These are phyloP conservation scores for mouse (Mus musculus) DNA, from an alignment of 2,113 vertebrate species.

Conservation along the genomic window DNA sequence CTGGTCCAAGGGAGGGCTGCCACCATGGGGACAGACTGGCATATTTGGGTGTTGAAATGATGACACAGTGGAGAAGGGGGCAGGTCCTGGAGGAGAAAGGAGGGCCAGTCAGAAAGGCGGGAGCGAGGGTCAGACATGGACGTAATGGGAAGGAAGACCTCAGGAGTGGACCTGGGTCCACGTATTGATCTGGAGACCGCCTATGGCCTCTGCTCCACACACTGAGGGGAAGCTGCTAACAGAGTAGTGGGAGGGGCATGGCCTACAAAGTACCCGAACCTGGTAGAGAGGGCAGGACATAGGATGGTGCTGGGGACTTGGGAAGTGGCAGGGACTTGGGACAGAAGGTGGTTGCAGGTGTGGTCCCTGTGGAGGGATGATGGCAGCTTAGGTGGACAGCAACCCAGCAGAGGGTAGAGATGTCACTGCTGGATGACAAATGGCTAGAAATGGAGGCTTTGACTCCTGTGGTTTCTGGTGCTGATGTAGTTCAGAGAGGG, in stretches of 20 bases:
- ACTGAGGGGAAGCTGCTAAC: not conserved
- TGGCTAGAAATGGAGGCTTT: not conserved
- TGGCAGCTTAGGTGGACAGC: not conserved
- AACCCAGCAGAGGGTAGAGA: not conserved
- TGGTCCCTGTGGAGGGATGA: not conserved
- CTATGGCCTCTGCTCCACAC: rapidly evolving
- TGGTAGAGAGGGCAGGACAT: not conserved
- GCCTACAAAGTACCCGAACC: not conserved
- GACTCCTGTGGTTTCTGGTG: not conserved
- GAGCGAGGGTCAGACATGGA: not conserved
- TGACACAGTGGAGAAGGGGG: not conserved
- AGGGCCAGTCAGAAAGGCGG: not conserved
- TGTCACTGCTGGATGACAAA: too few relatives aligned
- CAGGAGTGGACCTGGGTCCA: not conserved
- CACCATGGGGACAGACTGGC: not conserved
- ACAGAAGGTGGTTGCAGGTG: not conserved
- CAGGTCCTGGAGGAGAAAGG: not conserved
- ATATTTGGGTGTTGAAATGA: not conserved
- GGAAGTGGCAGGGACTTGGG: not conserved
- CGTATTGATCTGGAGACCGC: not conserved
- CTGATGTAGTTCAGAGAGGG: not conserved
- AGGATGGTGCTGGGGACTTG: not conserved
- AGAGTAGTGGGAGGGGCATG: not conserved
- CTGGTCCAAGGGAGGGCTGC: not conserved
- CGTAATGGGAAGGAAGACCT: not conserved